Evolutionary conservation across 2,797 vertebrate genomes (phyloP).

Genomic region (Trichosurus vulpecula): DNA sequence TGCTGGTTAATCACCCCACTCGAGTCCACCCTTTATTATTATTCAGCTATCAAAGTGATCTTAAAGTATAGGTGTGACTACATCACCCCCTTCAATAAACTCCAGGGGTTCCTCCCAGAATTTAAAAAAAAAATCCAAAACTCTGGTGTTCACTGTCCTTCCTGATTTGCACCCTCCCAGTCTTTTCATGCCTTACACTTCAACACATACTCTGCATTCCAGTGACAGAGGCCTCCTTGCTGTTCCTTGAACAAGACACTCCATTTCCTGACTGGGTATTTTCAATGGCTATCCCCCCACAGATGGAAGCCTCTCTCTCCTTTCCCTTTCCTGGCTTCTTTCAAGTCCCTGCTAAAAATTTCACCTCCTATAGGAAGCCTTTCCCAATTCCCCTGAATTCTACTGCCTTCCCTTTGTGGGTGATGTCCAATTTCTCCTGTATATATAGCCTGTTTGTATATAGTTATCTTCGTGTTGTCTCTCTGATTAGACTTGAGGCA

Average conservation of each 20-base stretch:
- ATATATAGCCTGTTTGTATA: background rate
- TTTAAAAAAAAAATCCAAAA: background rate
- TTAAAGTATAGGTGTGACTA: background rate
- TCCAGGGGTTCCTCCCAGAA: background rate
- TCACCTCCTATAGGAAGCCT: background rate
- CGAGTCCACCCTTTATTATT: background rate
- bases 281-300: background rate
- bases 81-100: background rate
- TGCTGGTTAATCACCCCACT: background rate
- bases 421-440: background rate
- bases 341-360: background rate
- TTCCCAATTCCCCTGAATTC: background rate
- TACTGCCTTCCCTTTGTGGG: background rate
- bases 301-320: background rate
- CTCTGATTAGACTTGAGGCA: background rate
- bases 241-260: background rate
- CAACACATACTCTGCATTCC: background rate
- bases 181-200: background rate
- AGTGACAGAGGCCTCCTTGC: background rate
- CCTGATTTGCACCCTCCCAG: background rate
- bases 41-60: background rate
- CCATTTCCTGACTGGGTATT: background rate
- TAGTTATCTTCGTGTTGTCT: background rate
- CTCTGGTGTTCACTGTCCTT: background rate
- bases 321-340: background rate